Evolutionary conservation across 2,797 vertebrate genomes (phyloP).

Genomic region (Adelosebastes latens): DNA sequence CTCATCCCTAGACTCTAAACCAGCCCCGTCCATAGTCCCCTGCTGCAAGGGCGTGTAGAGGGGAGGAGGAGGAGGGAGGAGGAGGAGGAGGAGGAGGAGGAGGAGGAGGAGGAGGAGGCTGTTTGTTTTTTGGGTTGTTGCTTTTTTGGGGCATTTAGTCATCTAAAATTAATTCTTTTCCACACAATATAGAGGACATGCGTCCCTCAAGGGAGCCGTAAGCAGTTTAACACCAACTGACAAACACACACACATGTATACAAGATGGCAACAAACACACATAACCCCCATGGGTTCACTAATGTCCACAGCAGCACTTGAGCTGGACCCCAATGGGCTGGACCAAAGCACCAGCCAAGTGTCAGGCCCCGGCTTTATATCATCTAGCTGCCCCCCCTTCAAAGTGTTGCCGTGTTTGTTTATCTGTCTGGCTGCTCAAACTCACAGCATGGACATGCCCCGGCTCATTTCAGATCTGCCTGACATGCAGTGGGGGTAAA

Average conservation of each 20-base stretch:
- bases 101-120: constrained; percentile 14
- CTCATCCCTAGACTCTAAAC: constrained; percentile 71
- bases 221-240: constrained; percentile 53
- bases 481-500: constrained; percentile 82
- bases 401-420: constrained; percentile 75
- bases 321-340: constrained; percentile 68
- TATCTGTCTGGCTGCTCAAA: constrained; percentile 67
- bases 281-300: constrained; percentile 58
- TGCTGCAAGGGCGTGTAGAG: constrained; percentile 43
- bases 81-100: not conserved
- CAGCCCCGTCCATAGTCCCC: constrained; percentile 49
- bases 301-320: constrained; percentile 75
- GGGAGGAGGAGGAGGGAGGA: not conserved
- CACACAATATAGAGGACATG: constrained; percentile 58
- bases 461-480: constrained; percentile 67
- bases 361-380: constrained; percentile 56
- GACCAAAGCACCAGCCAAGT: constrained; percentile 67
- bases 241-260: constrained; percentile 60
- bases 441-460: constrained; percentile 70
- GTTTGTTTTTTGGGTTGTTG: constrained; percentile 41
- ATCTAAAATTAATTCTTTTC: constrained; percentile 69
- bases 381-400: constrained; percentile 50
- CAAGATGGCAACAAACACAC: constrained; percentile 68
- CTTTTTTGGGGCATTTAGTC: constrained; percentile 63
- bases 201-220: constrained; percentile 64